Conservation (phyloP, 2,797 vertebrate species). For the Loris lydekkerianus region DNA sequence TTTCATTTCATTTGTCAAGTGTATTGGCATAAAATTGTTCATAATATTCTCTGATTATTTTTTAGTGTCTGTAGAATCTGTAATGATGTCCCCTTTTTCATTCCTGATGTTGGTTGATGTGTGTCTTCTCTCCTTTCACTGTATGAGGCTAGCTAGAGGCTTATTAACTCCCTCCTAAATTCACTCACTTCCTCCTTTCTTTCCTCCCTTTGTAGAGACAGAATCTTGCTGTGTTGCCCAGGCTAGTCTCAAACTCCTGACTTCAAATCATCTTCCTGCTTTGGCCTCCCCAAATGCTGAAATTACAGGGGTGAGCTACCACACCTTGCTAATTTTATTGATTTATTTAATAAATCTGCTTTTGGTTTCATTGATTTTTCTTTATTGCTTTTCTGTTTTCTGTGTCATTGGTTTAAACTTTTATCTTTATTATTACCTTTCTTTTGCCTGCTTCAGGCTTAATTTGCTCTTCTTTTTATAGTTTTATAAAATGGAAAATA, state of each 20-base stretch:
- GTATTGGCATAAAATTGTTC: background rate
- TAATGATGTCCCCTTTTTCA: background rate
- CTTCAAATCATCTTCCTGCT: background rate
- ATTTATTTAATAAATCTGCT: background rate
- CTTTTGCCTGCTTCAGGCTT: background rate
- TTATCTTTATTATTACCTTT: background rate
- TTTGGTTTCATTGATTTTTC: background rate
- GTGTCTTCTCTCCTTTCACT: background rate
- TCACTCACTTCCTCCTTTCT: no score
- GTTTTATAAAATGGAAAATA: background rate
- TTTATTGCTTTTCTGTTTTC: constrained; percentile 31
- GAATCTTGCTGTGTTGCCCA: no score
- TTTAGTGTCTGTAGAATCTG: background rate
- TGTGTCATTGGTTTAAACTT: background rate
- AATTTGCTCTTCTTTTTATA: constrained; percentile 35
- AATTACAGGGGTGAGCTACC: background rate
- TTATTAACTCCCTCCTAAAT: background rate
- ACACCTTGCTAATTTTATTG: background rate
- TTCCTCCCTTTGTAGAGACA: no score
- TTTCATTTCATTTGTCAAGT: constrained; percentile 52
- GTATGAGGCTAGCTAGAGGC: background rate
- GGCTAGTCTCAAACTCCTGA: background rate
- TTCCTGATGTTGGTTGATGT: background rate
- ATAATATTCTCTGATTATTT: background rate
- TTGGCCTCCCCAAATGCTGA: background rate